phyloP scores from a whole-genome alignment of 2,113 vertebrate genomes.

The Rhinoderma darwinii region DNA sequence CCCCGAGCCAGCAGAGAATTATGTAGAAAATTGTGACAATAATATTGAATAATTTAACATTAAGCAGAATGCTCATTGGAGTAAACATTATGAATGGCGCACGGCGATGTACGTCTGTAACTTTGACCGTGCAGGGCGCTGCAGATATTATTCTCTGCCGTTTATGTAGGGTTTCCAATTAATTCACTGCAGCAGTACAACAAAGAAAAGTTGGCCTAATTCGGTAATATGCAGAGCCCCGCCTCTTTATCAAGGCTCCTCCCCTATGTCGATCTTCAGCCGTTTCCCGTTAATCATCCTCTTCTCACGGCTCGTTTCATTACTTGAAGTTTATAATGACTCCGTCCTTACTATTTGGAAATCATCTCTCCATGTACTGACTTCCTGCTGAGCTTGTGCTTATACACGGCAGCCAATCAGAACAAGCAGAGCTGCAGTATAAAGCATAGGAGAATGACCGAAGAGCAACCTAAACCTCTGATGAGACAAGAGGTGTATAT shows the following conservation, averaged over 20 bases:
- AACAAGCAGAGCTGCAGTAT: not conserved
- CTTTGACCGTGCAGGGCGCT: not conserved
- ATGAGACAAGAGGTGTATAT: not conserved
- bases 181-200: not conserved
- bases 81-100: constrained; percentile 39
- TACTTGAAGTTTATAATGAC: not conserved
- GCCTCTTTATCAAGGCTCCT: not conserved
- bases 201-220: not conserved
- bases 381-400: not conserved
- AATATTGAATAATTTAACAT: constrained; percentile 55
- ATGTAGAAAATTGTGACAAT: constrained; percentile 31
- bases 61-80: constrained; percentile 22
- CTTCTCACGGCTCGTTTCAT: not conserved
- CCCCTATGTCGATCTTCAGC: not conserved
- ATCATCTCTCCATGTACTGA: not conserved
- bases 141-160: not conserved
- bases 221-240: not conserved
- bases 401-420: not conserved
- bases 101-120: not conserved
- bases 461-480: not conserved
- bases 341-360: not conserved
- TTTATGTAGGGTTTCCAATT: not conserved
- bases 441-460: not conserved
- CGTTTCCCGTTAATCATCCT: no score
- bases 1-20: constrained; percentile 9